phyloP scores from a whole-genome alignment of 2,113 vertebrate species.

The Carassius carassius region DNA sequence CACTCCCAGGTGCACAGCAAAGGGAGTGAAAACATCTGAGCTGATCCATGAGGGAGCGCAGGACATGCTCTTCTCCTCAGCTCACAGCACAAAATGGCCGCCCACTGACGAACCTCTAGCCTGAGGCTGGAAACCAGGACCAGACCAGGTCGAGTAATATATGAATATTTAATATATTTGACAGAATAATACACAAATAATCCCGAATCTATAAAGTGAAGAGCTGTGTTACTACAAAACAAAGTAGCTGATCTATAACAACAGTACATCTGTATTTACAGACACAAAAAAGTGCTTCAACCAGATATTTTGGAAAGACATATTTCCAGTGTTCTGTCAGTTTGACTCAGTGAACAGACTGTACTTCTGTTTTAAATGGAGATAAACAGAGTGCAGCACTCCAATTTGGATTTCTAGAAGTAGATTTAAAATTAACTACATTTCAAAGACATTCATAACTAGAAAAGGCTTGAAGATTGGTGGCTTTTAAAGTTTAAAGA shows the following conservation, averaged over 20 bases:
- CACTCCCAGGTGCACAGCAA: constrained; percentile 55
- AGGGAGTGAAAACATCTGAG: constrained; percentile 53
- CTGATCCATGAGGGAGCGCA: constrained; percentile 42
- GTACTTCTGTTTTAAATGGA: too few species aligned
- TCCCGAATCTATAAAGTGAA: background rate
- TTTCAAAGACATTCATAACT: too few species aligned
- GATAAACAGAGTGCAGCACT: too few species aligned
- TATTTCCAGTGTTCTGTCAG: too few species aligned
- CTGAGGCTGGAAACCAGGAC: constrained; percentile 11
- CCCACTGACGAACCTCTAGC: constrained; percentile 21
- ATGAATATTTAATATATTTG: background rate
- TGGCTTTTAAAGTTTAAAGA: too few species aligned
- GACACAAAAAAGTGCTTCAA: background rate
- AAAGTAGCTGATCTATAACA: background rate
- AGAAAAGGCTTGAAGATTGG: too few species aligned
- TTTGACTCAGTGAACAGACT: too few species aligned
- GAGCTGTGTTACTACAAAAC: background rate
- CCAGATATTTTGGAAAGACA: background rate
- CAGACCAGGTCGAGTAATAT: background rate
- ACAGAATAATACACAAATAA: background rate
- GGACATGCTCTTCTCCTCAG: constrained; percentile 44
- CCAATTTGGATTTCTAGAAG: too few species aligned
- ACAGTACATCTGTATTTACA: background rate
- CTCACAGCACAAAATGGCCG: constrained; percentile 54
- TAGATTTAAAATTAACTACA: too few species aligned